These are phyloP conservation scores for Harlomillsia oculata DNA, from an alignment of 1,140 invertebrate species.

Conservation along the genomic window DNA sequence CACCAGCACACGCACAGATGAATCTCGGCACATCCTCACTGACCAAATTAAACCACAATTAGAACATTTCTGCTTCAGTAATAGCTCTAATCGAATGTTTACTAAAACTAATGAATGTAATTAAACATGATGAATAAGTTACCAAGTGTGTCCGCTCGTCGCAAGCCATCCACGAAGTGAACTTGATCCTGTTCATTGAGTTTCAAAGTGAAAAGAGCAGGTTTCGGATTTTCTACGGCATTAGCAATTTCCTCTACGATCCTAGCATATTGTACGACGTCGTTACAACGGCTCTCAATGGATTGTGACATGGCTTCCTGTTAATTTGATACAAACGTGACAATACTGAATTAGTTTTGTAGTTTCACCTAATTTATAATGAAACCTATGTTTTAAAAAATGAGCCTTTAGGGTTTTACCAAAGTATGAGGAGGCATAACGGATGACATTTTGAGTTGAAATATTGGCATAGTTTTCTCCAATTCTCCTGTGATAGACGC, in stretches of 20 bases:
- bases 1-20: slow-evolving; percentile 36
- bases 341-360: background rate
- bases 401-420: too few relatives aligned
- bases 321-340: too few relatives aligned
- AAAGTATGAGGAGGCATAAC: slow-evolving; percentile 37
- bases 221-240: slow-evolving; percentile 3
- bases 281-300: background rate
- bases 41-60: background rate
- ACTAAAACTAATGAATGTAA: background rate
- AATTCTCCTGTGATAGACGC: slow-evolving; percentile 30
- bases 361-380: background rate
- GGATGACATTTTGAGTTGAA: slow-evolving; percentile 40
- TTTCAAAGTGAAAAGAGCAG: slow-evolving; percentile 1
- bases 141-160: slow-evolving; percentile 23
- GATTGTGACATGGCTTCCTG: slow-evolving; percentile 22
- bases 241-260: slow-evolving; percentile 16
- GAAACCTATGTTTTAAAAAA: too few relatives aligned
- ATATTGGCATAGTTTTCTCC: slow-evolving; percentile 33
- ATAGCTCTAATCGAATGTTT: background rate
- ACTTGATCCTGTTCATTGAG: slow-evolving; percentile 5
- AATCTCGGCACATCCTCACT: slow-evolving; percentile 18
- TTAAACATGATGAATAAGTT: background rate
- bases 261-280: background rate
- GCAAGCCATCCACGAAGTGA: slow-evolving; percentile 26
- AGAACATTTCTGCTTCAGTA: background rate